Conservation (phyloP, 2,888 invertebrate species). For the Idaea dimidiata region DNA sequence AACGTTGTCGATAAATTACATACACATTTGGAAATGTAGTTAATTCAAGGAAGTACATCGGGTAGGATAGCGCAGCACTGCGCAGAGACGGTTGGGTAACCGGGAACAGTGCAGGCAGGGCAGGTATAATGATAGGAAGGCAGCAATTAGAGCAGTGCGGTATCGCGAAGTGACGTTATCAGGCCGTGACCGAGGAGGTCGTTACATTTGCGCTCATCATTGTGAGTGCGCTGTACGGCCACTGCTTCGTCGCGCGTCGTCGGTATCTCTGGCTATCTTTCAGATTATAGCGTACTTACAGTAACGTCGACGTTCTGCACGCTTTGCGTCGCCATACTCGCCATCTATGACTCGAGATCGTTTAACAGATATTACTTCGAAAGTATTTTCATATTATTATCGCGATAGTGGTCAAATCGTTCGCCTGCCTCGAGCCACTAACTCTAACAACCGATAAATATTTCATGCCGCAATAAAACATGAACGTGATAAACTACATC, state of each 20-base stretch:
- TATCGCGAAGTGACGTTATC: conserved; percentile 52
- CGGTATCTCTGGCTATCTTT: conserved; percentile 46
- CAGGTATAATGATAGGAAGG: conserved; percentile 43
- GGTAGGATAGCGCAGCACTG: no score
- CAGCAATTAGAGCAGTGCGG: conserved; percentile 46
- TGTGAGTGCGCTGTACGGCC: conserved; percentile 38
- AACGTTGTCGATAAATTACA: conserved; percentile 68
- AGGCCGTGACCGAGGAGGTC: conserved; percentile 59
- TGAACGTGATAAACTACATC: conserved; percentile 20
- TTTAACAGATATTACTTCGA: conserved; percentile 34
- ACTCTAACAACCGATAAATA: conserved; percentile 26
- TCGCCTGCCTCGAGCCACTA: conserved; percentile 25
- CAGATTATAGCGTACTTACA: conserved; percentile 35
- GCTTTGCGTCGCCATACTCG: conserved; percentile 18
- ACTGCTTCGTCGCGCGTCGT: no score
- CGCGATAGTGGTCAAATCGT: conserved; percentile 26
- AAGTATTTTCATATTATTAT: no score
- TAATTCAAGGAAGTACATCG: conserved; percentile 38
- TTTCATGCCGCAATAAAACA: conserved; percentile 20
- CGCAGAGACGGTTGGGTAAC: no score
- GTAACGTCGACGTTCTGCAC: conserved; percentile 31
- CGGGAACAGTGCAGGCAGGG: no score
- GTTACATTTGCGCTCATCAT: conserved; percentile 57
- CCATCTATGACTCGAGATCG: conserved; percentile 26
- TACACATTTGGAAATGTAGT: conserved; percentile 61